phyloP scores from a whole-genome alignment of 2,888 invertebrate genomes.

The Apotomis betuletana region DNA sequence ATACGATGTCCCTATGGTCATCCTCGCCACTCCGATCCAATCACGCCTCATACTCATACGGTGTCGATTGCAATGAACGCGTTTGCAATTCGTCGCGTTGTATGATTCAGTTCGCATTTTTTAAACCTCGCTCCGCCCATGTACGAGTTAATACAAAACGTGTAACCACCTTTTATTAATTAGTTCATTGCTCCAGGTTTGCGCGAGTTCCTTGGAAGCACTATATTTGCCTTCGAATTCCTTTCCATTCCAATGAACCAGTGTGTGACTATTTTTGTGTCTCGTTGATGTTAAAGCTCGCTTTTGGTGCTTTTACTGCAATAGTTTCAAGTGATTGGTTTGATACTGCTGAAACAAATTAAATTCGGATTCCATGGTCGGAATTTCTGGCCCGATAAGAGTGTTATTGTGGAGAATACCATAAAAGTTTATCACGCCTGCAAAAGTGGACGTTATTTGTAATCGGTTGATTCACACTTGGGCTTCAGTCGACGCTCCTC shows the following conservation, averaged over 20 bases:
- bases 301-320: constrained; percentile 44
- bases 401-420: constrained; percentile 56
- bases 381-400: constrained; percentile 40
- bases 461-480: constrained; percentile 75
- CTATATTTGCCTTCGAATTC: constrained; percentile 49
- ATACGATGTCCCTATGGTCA: constrained; percentile 71
- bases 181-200: constrained; percentile 41
- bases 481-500: constrained; percentile 67
- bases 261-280: constrained; percentile 58
- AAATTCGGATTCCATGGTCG: constrained; percentile 15
- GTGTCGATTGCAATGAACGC: constrained; percentile 66
- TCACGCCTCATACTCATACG: constrained; percentile 60
- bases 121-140: constrained; percentile 63
- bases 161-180: constrained; percentile 26
- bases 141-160: neutral
- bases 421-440: constrained; percentile 67
- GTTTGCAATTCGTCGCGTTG: constrained; percentile 67
- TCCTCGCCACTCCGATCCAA: constrained; percentile 51
- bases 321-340: constrained; percentile 16
- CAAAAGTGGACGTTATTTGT: constrained; percentile 57
- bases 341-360: constrained; percentile 1
- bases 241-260: constrained; percentile 53
- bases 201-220: constrained; percentile 43
- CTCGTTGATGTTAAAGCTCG: constrained; percentile 51
- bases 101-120: constrained; percentile 75